These are phyloP conservation scores for Trichoplusia ni DNA, from an alignment of 1,140 invertebrate genomes.

Conservation along the genomic window DNA sequence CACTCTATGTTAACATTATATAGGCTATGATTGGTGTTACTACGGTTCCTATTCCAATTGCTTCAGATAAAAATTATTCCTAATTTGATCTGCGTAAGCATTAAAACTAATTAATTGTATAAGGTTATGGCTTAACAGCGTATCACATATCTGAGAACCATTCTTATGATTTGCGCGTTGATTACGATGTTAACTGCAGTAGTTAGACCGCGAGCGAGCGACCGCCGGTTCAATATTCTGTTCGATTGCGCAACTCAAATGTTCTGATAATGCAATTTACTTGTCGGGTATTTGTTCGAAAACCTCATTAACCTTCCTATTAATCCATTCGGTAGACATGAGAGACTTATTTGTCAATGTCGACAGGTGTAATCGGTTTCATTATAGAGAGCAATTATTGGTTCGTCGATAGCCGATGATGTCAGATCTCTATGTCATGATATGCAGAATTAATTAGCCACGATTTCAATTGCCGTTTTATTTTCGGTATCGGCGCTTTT, in stretches of 20 bases:
- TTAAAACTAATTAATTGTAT: slow-evolving; percentile 66
- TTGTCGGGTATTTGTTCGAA: neutral
- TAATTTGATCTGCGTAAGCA: slow-evolving; percentile 67
- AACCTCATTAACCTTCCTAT: slow-evolving; percentile 5
- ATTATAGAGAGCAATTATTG: no score
- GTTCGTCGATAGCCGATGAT: no score
- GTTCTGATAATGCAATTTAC: neutral
- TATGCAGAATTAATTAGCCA: no score
- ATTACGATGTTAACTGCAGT: neutral
- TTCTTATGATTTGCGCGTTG: neutral
- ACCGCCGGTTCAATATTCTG: no score
- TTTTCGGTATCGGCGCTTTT: no score
- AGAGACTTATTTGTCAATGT: neutral
- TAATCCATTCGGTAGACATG: no score
- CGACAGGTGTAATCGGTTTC: no score
- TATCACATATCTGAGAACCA: slow-evolving; percentile 55
- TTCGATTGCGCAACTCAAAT: neutral
- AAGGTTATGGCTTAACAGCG: slow-evolving; percentile 64
- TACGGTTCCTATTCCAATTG: slow-evolving; percentile 59
- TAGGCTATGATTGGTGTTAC: slow-evolving; percentile 79
- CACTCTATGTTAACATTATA: slow-evolving; percentile 73
- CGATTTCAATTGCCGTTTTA: no score
- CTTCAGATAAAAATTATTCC: slow-evolving; percentile 61
- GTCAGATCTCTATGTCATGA: no score
- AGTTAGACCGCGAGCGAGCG: no score